phyloP scores from a whole-genome alignment of 2,797 vertebrate genomes.

The Rhincodon typus region DNA sequence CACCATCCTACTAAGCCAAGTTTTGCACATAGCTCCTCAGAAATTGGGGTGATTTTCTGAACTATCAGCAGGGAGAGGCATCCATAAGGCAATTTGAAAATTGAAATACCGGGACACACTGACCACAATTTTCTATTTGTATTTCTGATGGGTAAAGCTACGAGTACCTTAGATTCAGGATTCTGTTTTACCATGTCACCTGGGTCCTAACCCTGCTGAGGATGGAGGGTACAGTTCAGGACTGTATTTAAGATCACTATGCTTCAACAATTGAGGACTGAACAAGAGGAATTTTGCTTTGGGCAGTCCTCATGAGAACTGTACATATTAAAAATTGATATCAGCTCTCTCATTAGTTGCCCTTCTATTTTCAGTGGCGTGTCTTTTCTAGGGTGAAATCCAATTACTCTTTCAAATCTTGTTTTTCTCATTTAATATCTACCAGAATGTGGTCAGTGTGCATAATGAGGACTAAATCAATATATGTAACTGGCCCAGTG shows the following conservation, averaged over 20 bases:
- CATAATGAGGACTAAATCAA: background rate
- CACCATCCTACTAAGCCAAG: background rate
- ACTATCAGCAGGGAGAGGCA: background rate
- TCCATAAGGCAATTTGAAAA: background rate
- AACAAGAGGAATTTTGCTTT: background rate
- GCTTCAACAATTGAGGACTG: background rate
- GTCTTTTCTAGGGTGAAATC: background rate
- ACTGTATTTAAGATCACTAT: background rate
- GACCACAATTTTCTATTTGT: background rate
- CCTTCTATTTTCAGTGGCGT: background rate
- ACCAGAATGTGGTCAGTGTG: background rate
- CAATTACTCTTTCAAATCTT: background rate
- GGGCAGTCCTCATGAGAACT: background rate
- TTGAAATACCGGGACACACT: background rate
- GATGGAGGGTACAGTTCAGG: background rate
- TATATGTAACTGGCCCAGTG: background rate
- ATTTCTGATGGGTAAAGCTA: background rate
- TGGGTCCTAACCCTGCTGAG: background rate
- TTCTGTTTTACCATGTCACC: background rate
- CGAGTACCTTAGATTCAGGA: background rate
- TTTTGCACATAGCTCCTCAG: background rate
- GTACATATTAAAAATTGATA: background rate
- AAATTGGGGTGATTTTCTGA: background rate
- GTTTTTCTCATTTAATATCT: background rate
- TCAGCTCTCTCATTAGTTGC: background rate